Evolutionary conservation across 2,113 vertebrate species (phyloP).

Genomic region (Marmota flaviventris): DNA sequence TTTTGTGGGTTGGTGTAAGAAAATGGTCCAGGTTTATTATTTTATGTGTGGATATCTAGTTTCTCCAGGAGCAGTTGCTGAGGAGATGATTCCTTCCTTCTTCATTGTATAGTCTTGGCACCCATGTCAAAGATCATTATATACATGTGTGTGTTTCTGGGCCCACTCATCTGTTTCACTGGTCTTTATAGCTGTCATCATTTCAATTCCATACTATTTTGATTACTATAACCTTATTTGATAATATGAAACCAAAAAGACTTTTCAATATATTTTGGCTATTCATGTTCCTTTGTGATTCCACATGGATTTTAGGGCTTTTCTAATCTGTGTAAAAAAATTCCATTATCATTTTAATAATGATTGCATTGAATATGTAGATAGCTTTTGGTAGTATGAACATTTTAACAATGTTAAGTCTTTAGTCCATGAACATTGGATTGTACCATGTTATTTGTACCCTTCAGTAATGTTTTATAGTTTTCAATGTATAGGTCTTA

Average conservation of each 20-base stretch:
- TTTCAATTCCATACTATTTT: neutral
- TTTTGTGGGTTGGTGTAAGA: neutral
- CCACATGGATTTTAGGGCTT: neutral
- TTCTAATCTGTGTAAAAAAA: neutral
- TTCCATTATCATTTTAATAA: neutral
- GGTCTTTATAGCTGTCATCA: neutral
- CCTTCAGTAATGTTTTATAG: neutral
- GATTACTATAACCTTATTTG: neutral
- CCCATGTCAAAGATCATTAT: neutral
- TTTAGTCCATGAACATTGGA: neutral
- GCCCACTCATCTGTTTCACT: neutral
- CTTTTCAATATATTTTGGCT: neutral
- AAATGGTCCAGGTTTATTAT: neutral
- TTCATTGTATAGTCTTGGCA: neutral
- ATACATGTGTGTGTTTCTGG: neutral
- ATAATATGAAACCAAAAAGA: neutral
- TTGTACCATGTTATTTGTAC: neutral
- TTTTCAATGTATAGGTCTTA: neutral
- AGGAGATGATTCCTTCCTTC: neutral
- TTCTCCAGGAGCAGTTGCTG: neutral
- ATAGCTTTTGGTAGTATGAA: neutral
- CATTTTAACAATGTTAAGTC: neutral
- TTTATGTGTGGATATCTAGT: neutral
- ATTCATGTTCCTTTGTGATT: neutral
- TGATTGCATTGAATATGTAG: neutral